Evolutionary conservation across 2,797 vertebrate genomes (phyloP).

Genomic region (Sebastes cheni): DNA sequence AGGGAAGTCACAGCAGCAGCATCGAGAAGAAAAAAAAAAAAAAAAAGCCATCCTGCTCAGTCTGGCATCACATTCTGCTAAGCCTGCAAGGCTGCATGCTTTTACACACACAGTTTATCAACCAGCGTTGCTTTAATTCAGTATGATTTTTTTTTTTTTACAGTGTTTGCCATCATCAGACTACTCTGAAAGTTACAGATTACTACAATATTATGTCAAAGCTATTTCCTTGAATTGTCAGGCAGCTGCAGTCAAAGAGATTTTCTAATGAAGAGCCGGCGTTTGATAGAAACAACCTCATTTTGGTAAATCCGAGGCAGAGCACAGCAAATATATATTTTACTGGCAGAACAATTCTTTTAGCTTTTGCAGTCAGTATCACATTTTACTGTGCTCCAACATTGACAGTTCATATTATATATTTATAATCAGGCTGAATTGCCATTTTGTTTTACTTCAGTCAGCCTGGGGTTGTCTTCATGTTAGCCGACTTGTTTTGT

Average conservation of each 20-base stretch:
- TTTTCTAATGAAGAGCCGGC: background rate
- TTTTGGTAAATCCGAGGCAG: background rate
- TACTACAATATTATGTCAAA: background rate
- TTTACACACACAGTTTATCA: slow-evolving; percentile 1
- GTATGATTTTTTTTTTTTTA: background rate
- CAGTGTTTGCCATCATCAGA: background rate
- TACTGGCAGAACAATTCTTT: background rate
- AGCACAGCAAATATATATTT: background rate
- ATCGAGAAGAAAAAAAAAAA: background rate
- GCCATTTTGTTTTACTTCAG: too few relatives aligned
- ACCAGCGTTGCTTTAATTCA: slow-evolving; percentile 2
- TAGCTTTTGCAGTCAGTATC: background rate
- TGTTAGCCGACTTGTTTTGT: background rate
- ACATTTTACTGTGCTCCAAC: background rate
- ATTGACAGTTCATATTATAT: background rate
- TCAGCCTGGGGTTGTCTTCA: background rate
- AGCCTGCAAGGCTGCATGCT: slow-evolving; percentile 20
- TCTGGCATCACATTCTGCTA: slow-evolving; percentile 32
- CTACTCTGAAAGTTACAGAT: background rate
- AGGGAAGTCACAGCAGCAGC: slow-evolving; percentile 32
- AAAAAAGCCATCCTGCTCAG: slow-evolving; percentile 26
- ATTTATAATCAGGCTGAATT: background rate
- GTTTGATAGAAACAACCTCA: background rate
- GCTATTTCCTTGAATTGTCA: background rate
- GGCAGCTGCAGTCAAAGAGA: background rate